Evolutionary conservation across 2,888 invertebrate species (phyloP).

Genomic region (Diarsia dahlii): DNA sequence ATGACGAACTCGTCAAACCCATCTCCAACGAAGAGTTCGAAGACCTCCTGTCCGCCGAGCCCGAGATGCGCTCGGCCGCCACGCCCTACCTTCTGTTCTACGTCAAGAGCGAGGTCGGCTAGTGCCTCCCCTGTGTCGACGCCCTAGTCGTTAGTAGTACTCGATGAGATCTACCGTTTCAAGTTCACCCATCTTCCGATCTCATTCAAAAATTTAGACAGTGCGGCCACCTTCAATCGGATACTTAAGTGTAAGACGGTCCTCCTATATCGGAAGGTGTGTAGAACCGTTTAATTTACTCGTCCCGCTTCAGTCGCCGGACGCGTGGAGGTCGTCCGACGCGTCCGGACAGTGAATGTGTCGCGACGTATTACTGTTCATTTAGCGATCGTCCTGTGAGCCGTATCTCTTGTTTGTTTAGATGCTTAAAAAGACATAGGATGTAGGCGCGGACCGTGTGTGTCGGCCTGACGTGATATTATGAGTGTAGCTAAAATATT

Average conservation of each 20-base stretch:
- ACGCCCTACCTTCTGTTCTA: conserved; percentile 97
- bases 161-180: conserved; percentile 29
- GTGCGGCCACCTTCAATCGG: conserved; percentile 34
- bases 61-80: conserved; percentile 93
- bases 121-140: conserved; percentile 61
- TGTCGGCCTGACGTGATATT: conserved; percentile 85
- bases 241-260: conserved; percentile 33
- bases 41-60: conserved; percentile 94
- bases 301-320: conserved; percentile 46
- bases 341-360: conserved; percentile 29
- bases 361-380: conserved; percentile 34
- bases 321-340: conserved; percentile 21
- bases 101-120: conserved; percentile 91
- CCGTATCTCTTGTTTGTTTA: conserved; percentile 66
- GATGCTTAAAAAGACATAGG: conserved; percentile 83
- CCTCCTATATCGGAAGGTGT: conserved; percentile 47
- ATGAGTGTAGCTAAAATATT: conserved; percentile 80
- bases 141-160: conserved; percentile 31
- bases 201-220: conserved; percentile 11
- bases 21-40: conserved; percentile 95
- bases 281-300: conserved; percentile 40
- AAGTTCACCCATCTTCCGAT: conserved; percentile 45
- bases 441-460: conserved; percentile 73
- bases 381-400: conserved; percentile 55
- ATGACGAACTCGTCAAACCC: conserved; percentile 96